Evolutionary conservation across 2,888 invertebrate species (phyloP).

Genomic region (Pycnomerus fuliginosus): DNA sequence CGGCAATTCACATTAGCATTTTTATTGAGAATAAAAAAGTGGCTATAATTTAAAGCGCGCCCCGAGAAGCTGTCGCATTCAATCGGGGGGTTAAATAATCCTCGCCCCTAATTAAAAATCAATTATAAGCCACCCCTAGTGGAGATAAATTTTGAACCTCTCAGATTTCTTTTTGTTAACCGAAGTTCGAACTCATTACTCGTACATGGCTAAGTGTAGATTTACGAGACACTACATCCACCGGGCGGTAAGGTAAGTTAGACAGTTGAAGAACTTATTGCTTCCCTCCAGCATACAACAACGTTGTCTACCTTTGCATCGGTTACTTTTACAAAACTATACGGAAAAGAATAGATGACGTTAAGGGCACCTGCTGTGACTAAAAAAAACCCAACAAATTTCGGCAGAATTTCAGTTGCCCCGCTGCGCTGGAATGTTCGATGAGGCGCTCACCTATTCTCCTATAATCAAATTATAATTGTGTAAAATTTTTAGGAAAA

Average conservation of each 20-base stretch:
- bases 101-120: conserved; percentile 13
- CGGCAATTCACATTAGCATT: too few relatives aligned
- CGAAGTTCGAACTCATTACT: conserved; percentile 18
- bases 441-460: conserved; percentile 8
- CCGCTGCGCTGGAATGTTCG: conserved; percentile 32
- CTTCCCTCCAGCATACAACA: conserved; percentile 35
- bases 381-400: conserved; percentile 39
- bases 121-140: conserved; percentile 12
- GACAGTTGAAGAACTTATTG: conserved; percentile 42
- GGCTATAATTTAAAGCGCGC: too few relatives aligned
- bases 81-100: conserved; percentile 12
- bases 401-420: conserved; percentile 38
- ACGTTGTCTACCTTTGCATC: conserved; percentile 34
- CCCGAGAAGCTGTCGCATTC: conserved; percentile 3
- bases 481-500: too few relatives aligned
- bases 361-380: conserved; percentile 34
- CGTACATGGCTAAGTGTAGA: conserved; percentile 34
- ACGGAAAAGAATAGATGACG: conserved; percentile 38
- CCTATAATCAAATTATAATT: too few relatives aligned
- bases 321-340: conserved; percentile 35
- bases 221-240: conserved; percentile 34
- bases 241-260: conserved; percentile 34
- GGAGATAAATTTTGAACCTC: conserved; percentile 12
- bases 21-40: too few relatives aligned
- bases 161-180: background rate